Base-by-base conservation (phyloP, 1,140 invertebrate genomes). In the Papilio dardanus region DNA sequence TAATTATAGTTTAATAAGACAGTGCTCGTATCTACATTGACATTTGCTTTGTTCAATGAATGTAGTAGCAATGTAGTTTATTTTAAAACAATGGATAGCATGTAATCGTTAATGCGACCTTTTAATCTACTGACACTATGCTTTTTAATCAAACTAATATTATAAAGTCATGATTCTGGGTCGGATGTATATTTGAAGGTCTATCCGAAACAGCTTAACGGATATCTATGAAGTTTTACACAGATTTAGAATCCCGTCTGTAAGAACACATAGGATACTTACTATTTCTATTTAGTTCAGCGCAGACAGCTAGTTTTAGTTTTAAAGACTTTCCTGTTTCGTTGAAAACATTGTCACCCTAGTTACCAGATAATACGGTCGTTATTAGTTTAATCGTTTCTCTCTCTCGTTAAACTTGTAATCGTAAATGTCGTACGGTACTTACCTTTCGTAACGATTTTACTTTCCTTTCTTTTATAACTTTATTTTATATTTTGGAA, bases 291-390 rank as follows among this genome's bases (percentile, higher is more conserved):
- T 37, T 37, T 37, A 10, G 35, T 7, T 37, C 7, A 37, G 35
- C 7, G 35, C 7, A 37, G 7, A 37, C 1, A 37, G 35, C 6
- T 37, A 37, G 35, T 37, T 46, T 19, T 46, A 14, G 6, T 62
- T 54, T 24, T 30, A 28, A 30, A 62, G 3, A 62, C 50, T 54
- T 10, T 50, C 16, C 46, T 28, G 24, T 62, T 28, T 28, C 30
- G 16, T 10, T 14, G 16, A 8, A n/a, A n/a, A 40, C 31, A 69
- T 69, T n/a, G 31, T 24, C 31, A 37, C 67, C 67, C 67, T 69
- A 69, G 33, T 14, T 19, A 21, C 67, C 8, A 69, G 67, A 69
- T 69, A 69, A 69, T 69, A 21, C 67, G 33, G 19, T 69, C 67
- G 67, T 21, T 69, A 69, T 69, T 69, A 24, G 67, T 40, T 37